Evolutionary conservation across 2,113 vertebrate genomes (phyloP), one percentile per base, ranked within the genome.

Genomic region (Rhinopithecus roxellana): DNA sequence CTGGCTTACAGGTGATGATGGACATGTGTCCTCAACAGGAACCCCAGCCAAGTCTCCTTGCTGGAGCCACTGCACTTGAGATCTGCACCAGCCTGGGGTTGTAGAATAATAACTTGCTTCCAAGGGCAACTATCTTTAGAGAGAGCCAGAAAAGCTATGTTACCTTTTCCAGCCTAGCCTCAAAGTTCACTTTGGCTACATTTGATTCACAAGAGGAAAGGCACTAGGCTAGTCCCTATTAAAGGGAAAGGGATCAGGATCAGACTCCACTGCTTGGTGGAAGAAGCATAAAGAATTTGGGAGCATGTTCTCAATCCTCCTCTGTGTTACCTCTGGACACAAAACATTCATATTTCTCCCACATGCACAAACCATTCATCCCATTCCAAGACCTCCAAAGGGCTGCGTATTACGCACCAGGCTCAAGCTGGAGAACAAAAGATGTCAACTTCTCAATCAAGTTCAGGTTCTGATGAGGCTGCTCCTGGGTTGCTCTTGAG

Each of bases 31-130:
- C 43, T 50, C 1, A 5, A 0, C 40, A 2, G 4, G 22, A 82
- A 35, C 35, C 43, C 4, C 7, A 3, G 45, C 43, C 14, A n/a
- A 78, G 25, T 3, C 22, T 57, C 22, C 70, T 8, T n/a, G 80
- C 7, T 38, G 79, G 25, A 40, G 3, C 30, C 0, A 16, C 32
- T 1, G 0, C 6, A 2, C 32, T 1, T 23, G 32, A 78, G 32
- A 6, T 45, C 83, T 6, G n/a, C 23, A 9, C 22, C 2, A 13
- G 77, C 30, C 43, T 22, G 0, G 55, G 78, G 70, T 14, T 57
- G 0, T 3, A 18, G 0, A 38, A n/a, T 0, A 17, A 87, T 57
- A 70, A 14, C 2, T 14, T 12, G 7, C 13, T 40, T 20, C 55
- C 20, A 8, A 43, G 52, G 38, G 77, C 0, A 1, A 32, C 30